Evolutionary conservation across 64 coral and sea anemone species (phyloP).

Genomic region (Dendrophyllia cribrosa): DNA sequence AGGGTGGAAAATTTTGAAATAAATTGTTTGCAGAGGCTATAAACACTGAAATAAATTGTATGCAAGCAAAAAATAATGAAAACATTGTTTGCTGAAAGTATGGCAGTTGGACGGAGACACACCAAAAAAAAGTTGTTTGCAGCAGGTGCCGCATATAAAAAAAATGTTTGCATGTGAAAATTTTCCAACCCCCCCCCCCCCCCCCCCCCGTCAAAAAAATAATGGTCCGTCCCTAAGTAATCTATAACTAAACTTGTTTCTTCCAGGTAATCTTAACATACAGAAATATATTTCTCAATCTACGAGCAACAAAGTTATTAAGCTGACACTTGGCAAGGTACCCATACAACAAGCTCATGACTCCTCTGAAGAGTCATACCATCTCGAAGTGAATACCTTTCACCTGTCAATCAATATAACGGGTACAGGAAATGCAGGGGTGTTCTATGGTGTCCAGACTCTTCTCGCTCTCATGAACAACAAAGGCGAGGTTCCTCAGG

Average conservation of each 20-base stretch:
- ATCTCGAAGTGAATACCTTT: constrained; percentile 26
- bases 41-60: too few relatives aligned
- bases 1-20: too few relatives aligned
- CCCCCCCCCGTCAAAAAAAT: too few relatives aligned
- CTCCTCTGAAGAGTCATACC: constrained; percentile 29
- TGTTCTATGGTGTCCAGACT: constrained; percentile 76
- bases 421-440: constrained; percentile 41
- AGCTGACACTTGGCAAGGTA: not conserved
- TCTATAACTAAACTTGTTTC: not conserved
- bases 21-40: too few relatives aligned
- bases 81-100: too few relatives aligned
- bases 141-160: too few relatives aligned
- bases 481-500: constrained; percentile 46
- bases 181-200: too few relatives aligned
- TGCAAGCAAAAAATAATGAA: too few relatives aligned
- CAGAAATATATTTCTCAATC: constrained; percentile 28
- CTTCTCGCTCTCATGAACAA: constrained; percentile 39
- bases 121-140: too few relatives aligned
- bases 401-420: constrained; percentile 48
- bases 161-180: too few relatives aligned
- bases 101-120: too few relatives aligned
- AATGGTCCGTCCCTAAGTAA: too few relatives aligned
- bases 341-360: not conserved
- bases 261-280: constrained; percentile 24
- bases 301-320: not conserved